Evolutionary conservation across 2,113 vertebrate genomes (phyloP).

Genomic region (Scophthalmus maximus): DNA sequence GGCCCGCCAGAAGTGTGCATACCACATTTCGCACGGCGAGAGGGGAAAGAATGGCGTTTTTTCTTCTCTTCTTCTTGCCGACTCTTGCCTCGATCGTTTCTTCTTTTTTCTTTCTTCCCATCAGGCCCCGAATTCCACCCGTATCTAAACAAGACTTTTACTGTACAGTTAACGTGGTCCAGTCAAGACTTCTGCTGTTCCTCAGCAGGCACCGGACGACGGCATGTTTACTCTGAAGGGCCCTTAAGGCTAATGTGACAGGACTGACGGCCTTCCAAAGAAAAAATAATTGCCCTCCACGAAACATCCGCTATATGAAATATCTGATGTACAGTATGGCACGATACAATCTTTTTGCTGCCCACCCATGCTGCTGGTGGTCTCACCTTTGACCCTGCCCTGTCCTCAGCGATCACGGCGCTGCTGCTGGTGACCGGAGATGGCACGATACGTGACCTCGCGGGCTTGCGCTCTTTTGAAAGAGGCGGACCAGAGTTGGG

Average conservation of each 20-base stretch:
- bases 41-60: not conserved
- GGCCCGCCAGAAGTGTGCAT: no score
- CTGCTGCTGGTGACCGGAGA: slow-evolving; percentile 16
- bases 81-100: no score
- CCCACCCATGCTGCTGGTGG: slow-evolving; percentile 64
- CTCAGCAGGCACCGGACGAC: not conserved
- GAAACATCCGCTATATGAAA: slow-evolving; percentile 15
- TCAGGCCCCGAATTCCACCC: not conserved
- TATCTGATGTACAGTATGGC: slow-evolving; percentile 27
- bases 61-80: not conserved
- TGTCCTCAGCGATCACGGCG: slow-evolving; percentile 31
- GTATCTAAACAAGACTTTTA: not conserved
- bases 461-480: slow-evolving; percentile 51
- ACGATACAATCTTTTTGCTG: slow-evolving; percentile 53
- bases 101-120: not conserved
- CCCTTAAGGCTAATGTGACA: not conserved
- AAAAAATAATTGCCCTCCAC: no score
- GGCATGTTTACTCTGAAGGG: not conserved
- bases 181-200: not conserved
- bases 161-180: not conserved
- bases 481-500: slow-evolving; percentile 40
- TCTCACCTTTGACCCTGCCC: slow-evolving; percentile 62
- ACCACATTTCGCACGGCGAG: not conserved
- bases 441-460: slow-evolving; percentile 57
- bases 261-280: slow-evolving; percentile 14